These are phyloP conservation scores for Sula dactylatra DNA, from an alignment of 2,113 vertebrate genomes.

Conservation along the genomic window DNA sequence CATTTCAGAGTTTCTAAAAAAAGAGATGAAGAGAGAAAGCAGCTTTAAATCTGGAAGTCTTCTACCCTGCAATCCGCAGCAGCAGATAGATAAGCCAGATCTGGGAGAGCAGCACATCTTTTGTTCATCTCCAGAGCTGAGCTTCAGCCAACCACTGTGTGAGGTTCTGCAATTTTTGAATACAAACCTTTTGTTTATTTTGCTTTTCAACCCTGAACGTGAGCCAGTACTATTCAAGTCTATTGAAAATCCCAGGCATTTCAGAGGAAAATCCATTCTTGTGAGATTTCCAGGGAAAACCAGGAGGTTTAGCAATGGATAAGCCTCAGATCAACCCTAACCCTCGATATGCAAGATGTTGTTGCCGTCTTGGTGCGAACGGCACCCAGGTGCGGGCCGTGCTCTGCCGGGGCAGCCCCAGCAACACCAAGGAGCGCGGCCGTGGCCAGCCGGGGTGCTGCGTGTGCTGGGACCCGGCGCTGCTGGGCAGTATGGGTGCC, in stretches of 20 bases:
- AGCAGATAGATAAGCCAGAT: neutral
- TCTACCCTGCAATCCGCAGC: neutral
- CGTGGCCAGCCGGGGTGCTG: neutral
- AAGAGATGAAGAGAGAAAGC: neutral
- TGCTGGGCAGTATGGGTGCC: neutral
- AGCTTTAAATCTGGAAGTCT: neutral
- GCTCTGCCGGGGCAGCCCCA: neutral
- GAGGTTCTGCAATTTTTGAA: neutral
- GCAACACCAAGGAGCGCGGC: accelerated
- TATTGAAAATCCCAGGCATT: neutral
- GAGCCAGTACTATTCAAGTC: neutral
- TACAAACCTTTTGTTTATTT: neutral
- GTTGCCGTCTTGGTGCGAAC: accelerated
- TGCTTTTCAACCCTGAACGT: accelerated
- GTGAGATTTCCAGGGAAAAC: neutral
- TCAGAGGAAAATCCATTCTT: neutral
- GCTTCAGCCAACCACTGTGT: accelerated
- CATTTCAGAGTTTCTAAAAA: accelerated
- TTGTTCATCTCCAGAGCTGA: neutral
- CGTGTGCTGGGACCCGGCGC: no score
- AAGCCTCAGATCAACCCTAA: neutral
- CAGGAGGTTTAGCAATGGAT: accelerated
- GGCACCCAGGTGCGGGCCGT: neutral
- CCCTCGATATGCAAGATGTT: accelerated
- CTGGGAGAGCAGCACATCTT: neutral